Evolutionary conservation across 2,113 vertebrate genomes (phyloP), one percentile per base, ranked within the genome.

Genomic region (Vidua chalybeata): DNA sequence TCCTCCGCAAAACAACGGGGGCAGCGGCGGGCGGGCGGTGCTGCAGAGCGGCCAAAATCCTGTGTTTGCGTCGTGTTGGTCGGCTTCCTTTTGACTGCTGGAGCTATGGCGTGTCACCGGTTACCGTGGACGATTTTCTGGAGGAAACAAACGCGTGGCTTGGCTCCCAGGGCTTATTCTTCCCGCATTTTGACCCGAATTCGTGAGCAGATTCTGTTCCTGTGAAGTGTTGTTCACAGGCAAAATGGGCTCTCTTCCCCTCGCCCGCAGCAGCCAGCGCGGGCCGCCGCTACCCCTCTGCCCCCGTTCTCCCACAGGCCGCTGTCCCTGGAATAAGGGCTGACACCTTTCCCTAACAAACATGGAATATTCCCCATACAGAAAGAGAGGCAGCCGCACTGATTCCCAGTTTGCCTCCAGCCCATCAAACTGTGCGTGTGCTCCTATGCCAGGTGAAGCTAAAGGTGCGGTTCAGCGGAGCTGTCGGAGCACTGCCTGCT

Each of bases 401-500:
- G 37, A 10, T 7, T 58, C 55, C n/a, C 3, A 3, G 4, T 26
- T 67, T 39, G 31, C 20, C 52, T 45, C 9, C 41, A 46, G 59
- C 59, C 26, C 7, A 1, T 39, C 48, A 4, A 11, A 43, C 46
- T 2, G 13, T 6, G 2, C 24, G 20, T 5, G 20, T 19, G 27
- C 43, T 54, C 31, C 10, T 46, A 45, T 18, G 39, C 30, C 14
- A 1, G 52, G 37, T 23, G 31, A 33, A 54, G 35, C 24, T 9
- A 2, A 21, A 37, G 10, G 37, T 15, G 82, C 3, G 12, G 21
- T 45, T 37, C 55, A 2, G 59, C 4, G 1, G n/a, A 33, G 49
- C 35, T 51, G 30, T 2, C 0, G 10, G 88, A 48, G 46, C n/a
- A 0, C 20, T 13, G 37, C 41, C 2, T 2, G 10, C 33, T 11